These are phyloP conservation scores for Ferrisia virgata DNA, from an alignment of 2,888 invertebrate genomes.

Conservation along the genomic window DNA sequence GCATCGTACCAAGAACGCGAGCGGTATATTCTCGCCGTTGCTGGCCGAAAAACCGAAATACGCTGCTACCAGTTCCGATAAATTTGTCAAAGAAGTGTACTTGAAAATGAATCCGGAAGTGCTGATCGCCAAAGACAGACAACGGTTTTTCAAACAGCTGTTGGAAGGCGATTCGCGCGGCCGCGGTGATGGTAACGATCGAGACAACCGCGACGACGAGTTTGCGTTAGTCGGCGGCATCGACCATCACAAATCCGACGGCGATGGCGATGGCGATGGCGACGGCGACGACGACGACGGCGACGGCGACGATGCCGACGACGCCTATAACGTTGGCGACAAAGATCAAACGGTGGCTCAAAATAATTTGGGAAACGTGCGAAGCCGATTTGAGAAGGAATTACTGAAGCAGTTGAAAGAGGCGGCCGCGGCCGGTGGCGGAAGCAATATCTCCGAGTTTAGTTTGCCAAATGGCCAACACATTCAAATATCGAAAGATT, in stretches of 20 bases:
- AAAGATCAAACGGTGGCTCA: conserved; percentile 41
- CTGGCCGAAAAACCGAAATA: not conserved
- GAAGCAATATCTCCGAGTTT: conserved; percentile 48
- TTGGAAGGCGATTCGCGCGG: not conserved
- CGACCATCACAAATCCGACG: not conserved
- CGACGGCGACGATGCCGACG: conserved; percentile 22
- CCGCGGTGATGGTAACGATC: not conserved
- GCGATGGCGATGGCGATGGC: not conserved
- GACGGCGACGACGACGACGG: not conserved
- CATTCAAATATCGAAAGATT: conserved; percentile 48
- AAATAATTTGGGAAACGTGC: conserved; percentile 29
- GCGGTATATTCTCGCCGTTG: conserved; percentile 12
- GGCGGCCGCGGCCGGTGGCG: not conserved
- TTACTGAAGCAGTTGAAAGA: conserved; percentile 18
- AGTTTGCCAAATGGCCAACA: conserved; percentile 52
- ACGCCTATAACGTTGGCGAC: not conserved
- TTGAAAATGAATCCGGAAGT: conserved; percentile 42
- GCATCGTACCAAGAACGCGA: conserved; percentile 40
- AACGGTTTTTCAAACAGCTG: conserved; percentile 29
- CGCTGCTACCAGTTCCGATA: not conserved
- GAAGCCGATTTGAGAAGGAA: conserved; percentile 10
- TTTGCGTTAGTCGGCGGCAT: not conserved
- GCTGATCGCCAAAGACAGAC: conserved; percentile 37
- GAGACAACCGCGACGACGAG: not conserved
- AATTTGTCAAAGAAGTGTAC: conserved; percentile 43